Conservation (phyloP, 2,888 invertebrate genomes). For the Baronia brevicornis region DNA sequence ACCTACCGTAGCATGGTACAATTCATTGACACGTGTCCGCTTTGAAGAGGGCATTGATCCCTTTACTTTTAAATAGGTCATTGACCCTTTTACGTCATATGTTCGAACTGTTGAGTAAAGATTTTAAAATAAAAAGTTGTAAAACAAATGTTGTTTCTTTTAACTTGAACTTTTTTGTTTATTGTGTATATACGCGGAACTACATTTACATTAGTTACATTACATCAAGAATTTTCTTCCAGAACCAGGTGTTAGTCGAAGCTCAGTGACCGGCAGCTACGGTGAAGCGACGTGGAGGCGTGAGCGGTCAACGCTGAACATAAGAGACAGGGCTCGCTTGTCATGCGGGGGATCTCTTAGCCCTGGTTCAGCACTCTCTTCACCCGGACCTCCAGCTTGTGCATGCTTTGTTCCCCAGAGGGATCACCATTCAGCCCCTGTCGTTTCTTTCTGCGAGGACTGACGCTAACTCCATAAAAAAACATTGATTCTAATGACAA, state of each 20-base stretch:
- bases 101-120: too few relatives aligned
- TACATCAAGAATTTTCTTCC: conserved; percentile 10
- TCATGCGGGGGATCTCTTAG: conserved; percentile 59
- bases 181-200: too few relatives aligned
- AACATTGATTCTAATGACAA: too few relatives aligned
- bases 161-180: too few relatives aligned
- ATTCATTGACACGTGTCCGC: too few relatives aligned
- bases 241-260: conserved; percentile 43
- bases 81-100: too few relatives aligned
- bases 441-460: conserved; percentile 76
- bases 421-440: conserved; percentile 76
- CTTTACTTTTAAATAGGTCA: too few relatives aligned
- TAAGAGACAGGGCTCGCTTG: conserved; percentile 54
- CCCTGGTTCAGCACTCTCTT: conserved; percentile 58
- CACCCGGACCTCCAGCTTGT: conserved; percentile 62
- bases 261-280: conserved; percentile 26
- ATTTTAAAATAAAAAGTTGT: too few relatives aligned
- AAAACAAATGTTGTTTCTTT: too few relatives aligned
- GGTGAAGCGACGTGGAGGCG: conserved; percentile 43
- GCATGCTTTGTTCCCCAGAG: conserved; percentile 59
- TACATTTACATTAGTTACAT: too few relatives aligned
- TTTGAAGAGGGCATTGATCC: too few relatives aligned
- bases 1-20: too few relatives aligned
- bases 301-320: conserved; percentile 46
- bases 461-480: conserved; percentile 56